Evolutionary conservation across 2,888 invertebrate species (phyloP).

Genomic region (Darwinula stevensoni): DNA sequence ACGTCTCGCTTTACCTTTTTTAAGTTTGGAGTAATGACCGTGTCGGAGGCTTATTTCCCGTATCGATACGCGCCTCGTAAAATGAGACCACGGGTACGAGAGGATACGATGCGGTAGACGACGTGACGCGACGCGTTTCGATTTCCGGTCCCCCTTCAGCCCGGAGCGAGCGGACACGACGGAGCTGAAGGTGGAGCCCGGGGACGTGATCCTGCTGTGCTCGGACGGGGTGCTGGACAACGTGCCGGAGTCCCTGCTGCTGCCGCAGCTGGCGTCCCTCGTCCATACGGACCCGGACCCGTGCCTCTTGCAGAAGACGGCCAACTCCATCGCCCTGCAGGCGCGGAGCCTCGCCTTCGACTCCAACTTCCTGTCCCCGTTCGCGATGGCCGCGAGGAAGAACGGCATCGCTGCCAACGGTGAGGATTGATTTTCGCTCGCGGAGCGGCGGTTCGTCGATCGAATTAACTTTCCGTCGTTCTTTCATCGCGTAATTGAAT

Average conservation of each 20-base stretch:
- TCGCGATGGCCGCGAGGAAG: constrained; percentile 67
- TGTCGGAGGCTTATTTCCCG: too few relatives aligned
- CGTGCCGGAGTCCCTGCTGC: constrained; percentile 62
- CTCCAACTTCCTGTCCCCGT: constrained; percentile 79
- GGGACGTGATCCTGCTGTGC: constrained; percentile 76
- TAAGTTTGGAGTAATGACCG: too few relatives aligned
- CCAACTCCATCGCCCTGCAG: constrained; percentile 82
- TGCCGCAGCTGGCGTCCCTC: constrained; percentile 44
- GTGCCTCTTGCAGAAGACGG: constrained; percentile 51
- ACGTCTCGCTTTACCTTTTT: too few relatives aligned
- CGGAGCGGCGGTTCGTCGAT: too few relatives aligned
- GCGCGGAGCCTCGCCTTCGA: constrained; percentile 80
- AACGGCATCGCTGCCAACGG: constrained; percentile 79
- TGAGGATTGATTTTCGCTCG: too few relatives aligned
- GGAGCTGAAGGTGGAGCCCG: constrained; percentile 61
- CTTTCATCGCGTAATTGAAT: too few relatives aligned
- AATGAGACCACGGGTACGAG: too few relatives aligned
- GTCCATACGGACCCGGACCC: constrained; percentile 21
- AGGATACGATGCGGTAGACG: too few relatives aligned
- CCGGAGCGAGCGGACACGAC: constrained; percentile 71
- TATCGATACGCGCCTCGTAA: too few relatives aligned
- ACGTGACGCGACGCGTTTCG: too few relatives aligned
- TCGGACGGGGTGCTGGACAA: constrained; percentile 98
- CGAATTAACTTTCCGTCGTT: too few relatives aligned
- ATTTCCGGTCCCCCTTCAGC: too few relatives aligned